A percentile compares a stretch with the other conserved stretches of the same genome.
phyloP scores from a whole-genome alignment of 2,113 vertebrate genomes.

The Corythornis madagascariensis region DNA sequence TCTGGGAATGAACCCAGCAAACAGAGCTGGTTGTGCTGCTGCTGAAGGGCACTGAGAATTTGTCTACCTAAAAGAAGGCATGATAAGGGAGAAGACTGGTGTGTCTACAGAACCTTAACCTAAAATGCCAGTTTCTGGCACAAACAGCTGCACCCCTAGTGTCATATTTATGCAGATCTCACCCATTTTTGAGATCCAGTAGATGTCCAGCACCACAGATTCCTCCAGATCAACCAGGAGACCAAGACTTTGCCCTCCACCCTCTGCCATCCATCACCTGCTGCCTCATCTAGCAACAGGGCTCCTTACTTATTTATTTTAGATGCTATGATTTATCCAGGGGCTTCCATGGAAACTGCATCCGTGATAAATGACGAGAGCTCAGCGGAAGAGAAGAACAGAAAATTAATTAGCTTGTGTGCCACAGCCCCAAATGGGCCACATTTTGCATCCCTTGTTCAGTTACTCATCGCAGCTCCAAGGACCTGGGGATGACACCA shows the following conservation, averaged over 20 bases:
- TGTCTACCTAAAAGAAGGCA: neutral
- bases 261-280: neutral
- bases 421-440: neutral
- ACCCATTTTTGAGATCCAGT: rapidly evolving
- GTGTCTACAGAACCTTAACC: neutral
- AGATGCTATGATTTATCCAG: neutral
- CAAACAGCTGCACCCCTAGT: neutral
- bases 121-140: neutral
- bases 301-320: neutral
- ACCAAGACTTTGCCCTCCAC: neutral
- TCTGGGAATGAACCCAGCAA: neutral
- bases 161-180: neutral
- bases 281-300: neutral
- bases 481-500: neutral
- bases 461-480: neutral
- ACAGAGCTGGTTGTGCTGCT: neutral
- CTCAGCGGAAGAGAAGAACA: neutral
- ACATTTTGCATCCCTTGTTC: neutral
- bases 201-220: neutral
- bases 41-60: rapidly evolving
- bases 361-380: neutral
- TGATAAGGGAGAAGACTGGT: neutral
- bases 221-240: neutral
- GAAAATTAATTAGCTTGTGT: neutral
- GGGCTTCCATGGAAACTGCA: neutral